Evolutionary conservation across 2,113 vertebrate genomes (phyloP).

Genomic region (Poeciliopsis retropinna): DNA sequence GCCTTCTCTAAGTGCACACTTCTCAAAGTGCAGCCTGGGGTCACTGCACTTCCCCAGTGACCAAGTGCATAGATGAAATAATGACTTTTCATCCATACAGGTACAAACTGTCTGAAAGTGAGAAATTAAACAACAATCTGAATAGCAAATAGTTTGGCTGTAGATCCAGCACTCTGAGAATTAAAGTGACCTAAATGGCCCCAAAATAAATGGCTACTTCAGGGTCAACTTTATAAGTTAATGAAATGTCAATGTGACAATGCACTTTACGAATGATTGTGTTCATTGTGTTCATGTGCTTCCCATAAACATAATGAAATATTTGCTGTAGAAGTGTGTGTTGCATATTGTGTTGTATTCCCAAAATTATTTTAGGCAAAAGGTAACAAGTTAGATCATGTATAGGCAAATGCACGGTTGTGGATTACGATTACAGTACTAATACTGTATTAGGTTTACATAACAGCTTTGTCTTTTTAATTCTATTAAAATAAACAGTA

Average conservation of each 20-base stretch:
- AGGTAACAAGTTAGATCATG: neutral
- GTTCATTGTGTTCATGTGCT: neutral
- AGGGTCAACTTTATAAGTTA: constrained; percentile 24
- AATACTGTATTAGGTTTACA: neutral
- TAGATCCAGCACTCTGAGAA: constrained; percentile 28
- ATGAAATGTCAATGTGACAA: constrained; percentile 31
- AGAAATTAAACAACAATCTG: constrained; percentile 46
- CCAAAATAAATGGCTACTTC: constrained; percentile 50
- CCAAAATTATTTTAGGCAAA: neutral
- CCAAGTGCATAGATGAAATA: constrained; percentile 60
- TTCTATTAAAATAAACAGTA: neutral
- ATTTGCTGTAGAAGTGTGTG: neutral
- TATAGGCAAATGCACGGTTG: neutral
- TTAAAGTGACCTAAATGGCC: constrained; percentile 38
- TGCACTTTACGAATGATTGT: constrained; percentile 10
- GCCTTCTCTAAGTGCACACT: constrained; percentile 42
- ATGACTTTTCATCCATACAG: constrained; percentile 64
- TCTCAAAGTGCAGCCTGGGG: neutral
- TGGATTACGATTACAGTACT: neutral
- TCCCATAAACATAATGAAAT: neutral
- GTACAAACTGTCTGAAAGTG: constrained; percentile 32
- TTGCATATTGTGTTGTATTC: neutral
- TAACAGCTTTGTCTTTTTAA: neutral
- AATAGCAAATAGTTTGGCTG: constrained; percentile 46
- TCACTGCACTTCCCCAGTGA: constrained; percentile 39